phyloP scores from a whole-genome alignment of 2,888 invertebrate genomes.

The Trissolcus brochymenae region DNA sequence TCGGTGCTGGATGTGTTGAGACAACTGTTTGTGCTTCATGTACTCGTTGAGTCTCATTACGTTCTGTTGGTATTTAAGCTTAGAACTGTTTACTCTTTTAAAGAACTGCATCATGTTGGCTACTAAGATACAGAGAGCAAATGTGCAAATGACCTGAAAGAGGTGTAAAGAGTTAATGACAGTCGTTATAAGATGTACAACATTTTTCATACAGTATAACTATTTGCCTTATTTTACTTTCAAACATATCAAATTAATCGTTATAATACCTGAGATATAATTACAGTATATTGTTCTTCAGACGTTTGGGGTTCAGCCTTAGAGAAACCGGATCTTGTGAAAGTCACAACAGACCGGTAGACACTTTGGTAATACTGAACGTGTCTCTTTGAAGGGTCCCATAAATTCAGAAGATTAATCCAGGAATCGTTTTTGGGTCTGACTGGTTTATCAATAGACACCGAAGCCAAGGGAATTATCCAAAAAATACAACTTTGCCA shows the following conservation, averaged over 20 bases:
- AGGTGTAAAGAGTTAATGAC: not conserved
- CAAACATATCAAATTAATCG: too few relatives aligned
- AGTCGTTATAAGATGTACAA: too few relatives aligned
- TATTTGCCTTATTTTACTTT: too few relatives aligned
- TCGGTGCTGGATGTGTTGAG: constrained; percentile 64
- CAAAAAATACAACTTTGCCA: constrained; percentile 72
- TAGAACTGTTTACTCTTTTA: constrained; percentile 67
- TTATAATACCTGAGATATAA: constrained; percentile 53
- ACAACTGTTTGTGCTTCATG: constrained; percentile 71
- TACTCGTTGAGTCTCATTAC: constrained; percentile 69
- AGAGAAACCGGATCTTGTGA: constrained; percentile 67
- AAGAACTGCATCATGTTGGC: constrained; percentile 67
- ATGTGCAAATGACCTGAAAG: constrained; percentile 59
- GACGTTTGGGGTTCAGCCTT: constrained; percentile 59
- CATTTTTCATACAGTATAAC: too few relatives aligned
- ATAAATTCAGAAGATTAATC: constrained; percentile 64
- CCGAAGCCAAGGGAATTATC: constrained; percentile 65
- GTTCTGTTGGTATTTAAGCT: constrained; percentile 67
- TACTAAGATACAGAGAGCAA: constrained; percentile 65
- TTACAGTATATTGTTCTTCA: constrained; percentile 67
- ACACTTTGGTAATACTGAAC: constrained; percentile 64
- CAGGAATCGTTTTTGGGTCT: constrained; percentile 65
- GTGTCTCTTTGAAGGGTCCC: constrained; percentile 52
- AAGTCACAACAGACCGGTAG: constrained; percentile 64
- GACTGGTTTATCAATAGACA: constrained; percentile 56